These are phyloP conservation scores for Tapera naevia DNA, from an alignment of 2,797 vertebrate genomes.

Conservation along the genomic window DNA sequence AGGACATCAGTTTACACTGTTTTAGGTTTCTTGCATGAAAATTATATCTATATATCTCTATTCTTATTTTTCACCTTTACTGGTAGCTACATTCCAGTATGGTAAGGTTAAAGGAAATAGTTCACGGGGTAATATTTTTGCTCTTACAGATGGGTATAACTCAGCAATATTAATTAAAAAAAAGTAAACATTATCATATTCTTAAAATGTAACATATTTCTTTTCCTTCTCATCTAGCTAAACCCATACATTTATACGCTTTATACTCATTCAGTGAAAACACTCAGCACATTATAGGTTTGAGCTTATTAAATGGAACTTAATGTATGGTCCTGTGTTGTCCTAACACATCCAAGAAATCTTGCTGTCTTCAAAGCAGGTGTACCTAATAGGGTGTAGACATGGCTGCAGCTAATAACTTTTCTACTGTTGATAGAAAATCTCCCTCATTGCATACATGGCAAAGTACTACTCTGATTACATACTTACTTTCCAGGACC, in stretches of 20 bases:
- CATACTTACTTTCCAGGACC: not conserved
- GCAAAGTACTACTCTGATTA: not conserved
- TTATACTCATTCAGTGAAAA: not conserved
- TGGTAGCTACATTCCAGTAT: not conserved
- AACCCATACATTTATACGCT: not conserved
- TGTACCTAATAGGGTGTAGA: not conserved
- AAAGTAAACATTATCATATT: not conserved
- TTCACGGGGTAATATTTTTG: not conserved
- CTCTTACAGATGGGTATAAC: not conserved
- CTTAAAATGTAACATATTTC: not conserved
- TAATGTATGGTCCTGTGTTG: not conserved
- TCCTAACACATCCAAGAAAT: not conserved
- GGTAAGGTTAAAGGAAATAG: not conserved
- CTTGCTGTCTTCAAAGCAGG: not conserved
- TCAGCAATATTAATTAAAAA: not conserved
- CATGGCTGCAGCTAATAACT: not conserved
- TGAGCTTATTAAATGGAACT: not conserved
- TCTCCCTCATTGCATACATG: not conserved
- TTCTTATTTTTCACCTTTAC: not conserved
- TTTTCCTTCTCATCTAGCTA: not conserved
- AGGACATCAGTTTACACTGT: not conserved
- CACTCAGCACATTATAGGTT: not conserved
- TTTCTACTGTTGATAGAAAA: not conserved
- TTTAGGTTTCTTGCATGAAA: not conserved
- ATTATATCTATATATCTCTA: rapidly evolving